A percentile compares a stretch with the other conserved stretches of the same genome.
Evolutionary conservation across 2,113 vertebrate genomes (phyloP).

Genomic region (Lycaon pictus): DNA sequence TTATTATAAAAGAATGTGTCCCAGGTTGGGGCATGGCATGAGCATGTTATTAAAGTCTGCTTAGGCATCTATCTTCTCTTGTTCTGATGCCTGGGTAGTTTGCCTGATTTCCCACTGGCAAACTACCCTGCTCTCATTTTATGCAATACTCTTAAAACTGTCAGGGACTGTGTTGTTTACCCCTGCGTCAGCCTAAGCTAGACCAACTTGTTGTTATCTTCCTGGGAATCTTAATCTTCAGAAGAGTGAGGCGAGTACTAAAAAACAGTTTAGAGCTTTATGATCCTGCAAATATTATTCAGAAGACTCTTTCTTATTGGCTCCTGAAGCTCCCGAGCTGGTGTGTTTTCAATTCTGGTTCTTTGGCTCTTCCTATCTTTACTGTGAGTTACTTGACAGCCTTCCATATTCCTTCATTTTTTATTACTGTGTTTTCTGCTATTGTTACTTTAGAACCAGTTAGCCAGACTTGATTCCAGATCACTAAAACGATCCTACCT

Average conservation of each 20-base stretch:
- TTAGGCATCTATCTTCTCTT: neutral
- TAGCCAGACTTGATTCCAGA: neutral
- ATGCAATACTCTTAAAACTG: neutral
- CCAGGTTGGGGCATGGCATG: neutral
- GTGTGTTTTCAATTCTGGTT: neutral
- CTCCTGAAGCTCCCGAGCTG: neutral
- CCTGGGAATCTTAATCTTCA: neutral
- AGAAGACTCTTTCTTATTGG: neutral
- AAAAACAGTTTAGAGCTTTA: neutral
- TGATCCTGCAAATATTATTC: neutral
- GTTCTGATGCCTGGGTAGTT: neutral
- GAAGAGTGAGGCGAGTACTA: neutral
- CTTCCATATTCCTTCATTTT: neutral
- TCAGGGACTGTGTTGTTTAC: neutral
- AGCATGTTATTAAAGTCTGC: neutral
- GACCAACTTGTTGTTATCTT: neutral
- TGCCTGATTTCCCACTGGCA: neutral
- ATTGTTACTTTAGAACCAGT: neutral
- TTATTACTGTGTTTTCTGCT: neutral
- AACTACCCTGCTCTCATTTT: neutral
- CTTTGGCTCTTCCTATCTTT: neutral
- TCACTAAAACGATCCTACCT: neutral
- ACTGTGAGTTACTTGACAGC: neutral
- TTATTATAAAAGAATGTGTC: neutral
- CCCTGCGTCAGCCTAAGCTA: neutral